Percentiles rank a stretch among this genome's conserved stretches.
These are phyloP conservation scores for Gadus chalcogrammus DNA, from an alignment of 2,113 vertebrate genomes.

Conservation along the genomic window DNA sequence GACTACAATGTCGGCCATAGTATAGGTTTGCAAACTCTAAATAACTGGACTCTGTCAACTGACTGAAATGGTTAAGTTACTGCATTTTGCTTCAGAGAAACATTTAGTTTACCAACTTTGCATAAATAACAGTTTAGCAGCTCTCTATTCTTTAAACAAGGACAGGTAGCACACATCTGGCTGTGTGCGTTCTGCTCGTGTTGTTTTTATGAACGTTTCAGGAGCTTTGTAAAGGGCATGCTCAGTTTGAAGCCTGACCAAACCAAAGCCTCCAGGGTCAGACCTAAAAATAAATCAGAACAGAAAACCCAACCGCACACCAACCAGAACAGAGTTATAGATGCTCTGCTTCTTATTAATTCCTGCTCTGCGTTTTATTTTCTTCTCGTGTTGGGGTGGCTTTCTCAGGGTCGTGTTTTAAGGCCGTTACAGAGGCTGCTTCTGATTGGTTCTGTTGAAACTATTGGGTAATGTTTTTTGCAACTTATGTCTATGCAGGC, in stretches of 20 bases:
- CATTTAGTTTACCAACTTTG: no score
- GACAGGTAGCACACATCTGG: no score
- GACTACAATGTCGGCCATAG: no score
- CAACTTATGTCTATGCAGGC: no score
- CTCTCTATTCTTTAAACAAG: no score
- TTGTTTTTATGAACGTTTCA: constrained; percentile 8
- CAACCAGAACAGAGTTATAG: constrained; percentile 17
- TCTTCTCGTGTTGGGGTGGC: constrained; percentile 6
- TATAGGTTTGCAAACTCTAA: no score
- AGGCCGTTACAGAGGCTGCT: constrained; percentile 7
- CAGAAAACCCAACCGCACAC: constrained; percentile 8
- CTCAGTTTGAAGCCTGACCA: constrained; percentile 35
- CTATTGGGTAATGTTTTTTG: not conserved
- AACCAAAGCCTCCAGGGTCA: constrained; percentile 23
- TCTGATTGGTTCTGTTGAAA: not conserved
- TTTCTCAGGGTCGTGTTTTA: not conserved
- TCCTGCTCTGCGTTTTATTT: constrained; percentile 2
- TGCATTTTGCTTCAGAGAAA: no score
- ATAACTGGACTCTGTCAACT: no score
- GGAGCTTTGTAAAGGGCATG: constrained; percentile 32
- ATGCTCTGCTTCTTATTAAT: constrained; percentile 34
- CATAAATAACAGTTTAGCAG: no score
- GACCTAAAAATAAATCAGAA: constrained; percentile 45
- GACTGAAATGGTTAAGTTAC: no score
- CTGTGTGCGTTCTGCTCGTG: not conserved